Evolutionary conservation across 2,888 invertebrate genomes (phyloP).

Genomic region (Meganola albula): DNA sequence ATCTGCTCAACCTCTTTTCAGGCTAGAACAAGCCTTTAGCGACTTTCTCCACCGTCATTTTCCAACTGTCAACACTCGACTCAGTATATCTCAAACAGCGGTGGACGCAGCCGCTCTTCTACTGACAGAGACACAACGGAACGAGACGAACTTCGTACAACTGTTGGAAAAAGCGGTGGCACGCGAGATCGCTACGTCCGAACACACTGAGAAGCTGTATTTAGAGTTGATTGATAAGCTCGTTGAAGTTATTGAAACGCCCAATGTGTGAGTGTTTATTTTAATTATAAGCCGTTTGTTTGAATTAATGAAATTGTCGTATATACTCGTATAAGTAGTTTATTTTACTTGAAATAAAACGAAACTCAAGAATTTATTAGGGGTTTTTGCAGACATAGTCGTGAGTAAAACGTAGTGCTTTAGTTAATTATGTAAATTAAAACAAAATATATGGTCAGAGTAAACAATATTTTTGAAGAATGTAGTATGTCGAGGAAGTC

Average conservation of each 20-base stretch:
- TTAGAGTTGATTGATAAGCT: conserved; percentile 75
- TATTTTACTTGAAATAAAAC: no score
- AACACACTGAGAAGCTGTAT: conserved; percentile 71
- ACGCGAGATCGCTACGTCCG: conserved; percentile 54
- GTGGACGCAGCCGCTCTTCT: conserved; percentile 69
- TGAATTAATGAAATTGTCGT: no score
- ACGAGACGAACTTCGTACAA: conserved; percentile 37
- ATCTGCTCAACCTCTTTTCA: conserved; percentile 31
- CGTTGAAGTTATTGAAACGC: conserved; percentile 62
- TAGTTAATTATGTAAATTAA: no score
- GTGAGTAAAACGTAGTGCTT: no score
- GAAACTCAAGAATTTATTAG: no score
- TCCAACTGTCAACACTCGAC: conserved; percentile 79
- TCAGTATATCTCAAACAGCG: conserved; percentile 72
- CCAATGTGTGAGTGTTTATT: conserved; percentile 52
- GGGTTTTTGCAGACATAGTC: no score
- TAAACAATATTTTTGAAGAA: no score
- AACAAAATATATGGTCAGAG: no score
- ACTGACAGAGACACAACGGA: conserved; percentile 50
- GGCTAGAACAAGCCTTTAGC: conserved; percentile 75
- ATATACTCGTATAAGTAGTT: no score
- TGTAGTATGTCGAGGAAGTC: no score
- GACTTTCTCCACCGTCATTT: conserved; percentile 78
- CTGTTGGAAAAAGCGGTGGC: conserved; percentile 43
- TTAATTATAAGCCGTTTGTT: no score